These are phyloP conservation scores for Caenorhabditis latens DNA, from an alignment of 1,140 invertebrate genomes.

Conservation along the genomic window DNA sequence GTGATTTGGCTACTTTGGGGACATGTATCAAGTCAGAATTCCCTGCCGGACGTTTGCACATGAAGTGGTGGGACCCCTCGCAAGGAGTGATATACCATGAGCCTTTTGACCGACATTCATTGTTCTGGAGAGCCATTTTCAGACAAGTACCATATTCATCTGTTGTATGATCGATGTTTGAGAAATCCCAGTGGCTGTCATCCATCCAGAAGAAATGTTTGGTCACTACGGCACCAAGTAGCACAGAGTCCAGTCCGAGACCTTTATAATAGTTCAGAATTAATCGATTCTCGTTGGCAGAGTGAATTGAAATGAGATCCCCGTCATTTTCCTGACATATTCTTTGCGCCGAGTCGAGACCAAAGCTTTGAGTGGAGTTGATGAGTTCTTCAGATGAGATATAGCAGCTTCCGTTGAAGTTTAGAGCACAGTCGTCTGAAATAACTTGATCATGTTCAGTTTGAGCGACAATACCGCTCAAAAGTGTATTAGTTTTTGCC, in stretches of 20 bases:
- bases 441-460: not conserved
- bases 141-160: not conserved
- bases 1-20: not conserved
- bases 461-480: too few relatives aligned
- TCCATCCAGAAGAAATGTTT: not conserved
- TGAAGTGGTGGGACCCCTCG: too few relatives aligned
- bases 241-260: not conserved
- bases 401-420: slow-evolving; percentile 2
- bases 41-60: not conserved
- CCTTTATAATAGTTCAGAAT: not conserved
- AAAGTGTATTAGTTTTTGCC: too few relatives aligned
- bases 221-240: not conserved
- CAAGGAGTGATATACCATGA: not conserved
- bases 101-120: not conserved
- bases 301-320: not conserved
- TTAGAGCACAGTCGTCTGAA: not conserved
- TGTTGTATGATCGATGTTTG: not conserved
- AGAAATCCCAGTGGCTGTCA: not conserved
- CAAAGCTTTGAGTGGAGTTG: not conserved
- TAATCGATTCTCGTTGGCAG: not conserved
- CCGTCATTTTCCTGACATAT: not conserved
- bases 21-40: not conserved
- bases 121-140: not conserved
- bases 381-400: not conserved
- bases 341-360: not conserved